Percentiles rank a stretch among this genome's conserved stretches.
phyloP scores from a whole-genome alignment of 1,140 invertebrate genomes.

The Yoshiicerus persimilis region DNA sequence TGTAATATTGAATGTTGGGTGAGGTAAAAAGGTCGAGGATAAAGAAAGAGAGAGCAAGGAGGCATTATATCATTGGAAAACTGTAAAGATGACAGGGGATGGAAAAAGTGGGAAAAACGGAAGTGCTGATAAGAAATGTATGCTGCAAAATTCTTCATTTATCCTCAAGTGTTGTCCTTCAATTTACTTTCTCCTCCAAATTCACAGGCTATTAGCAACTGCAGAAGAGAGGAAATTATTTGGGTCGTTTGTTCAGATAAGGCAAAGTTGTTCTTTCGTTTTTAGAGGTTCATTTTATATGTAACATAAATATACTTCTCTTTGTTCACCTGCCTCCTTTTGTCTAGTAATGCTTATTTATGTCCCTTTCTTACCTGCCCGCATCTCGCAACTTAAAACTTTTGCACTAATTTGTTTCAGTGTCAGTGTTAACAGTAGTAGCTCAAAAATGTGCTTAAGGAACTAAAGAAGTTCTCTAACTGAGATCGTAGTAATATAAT shows the following conservation, averaged over 20 bases:
- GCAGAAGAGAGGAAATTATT: neutral
- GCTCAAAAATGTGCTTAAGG: too few relatives aligned
- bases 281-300: neutral
- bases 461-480: too few relatives aligned
- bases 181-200: neutral
- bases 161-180: neutral
- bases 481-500: too few relatives aligned
- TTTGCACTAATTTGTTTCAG: too few relatives aligned
- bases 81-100: constrained; percentile 1
- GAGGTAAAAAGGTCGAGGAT: neutral
- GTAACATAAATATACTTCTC: neutral
- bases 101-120: neutral
- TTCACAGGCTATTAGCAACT: neutral
- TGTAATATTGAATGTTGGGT: neutral
- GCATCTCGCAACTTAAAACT: too few relatives aligned
- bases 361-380: too few relatives aligned
- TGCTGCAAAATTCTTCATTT: neutral
- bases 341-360: too few relatives aligned
- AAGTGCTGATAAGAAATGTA: constrained; percentile 17
- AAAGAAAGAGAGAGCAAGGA: neutral
- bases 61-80: constrained; percentile 8
- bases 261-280: neutral
- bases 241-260: neutral
- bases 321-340: neutral
- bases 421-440: too few relatives aligned